Evolutionary conservation across 2,797 vertebrate genomes (phyloP), one percentile per base, ranked within the genome.

Genomic region (Chaetophractus vellerosus): DNA sequence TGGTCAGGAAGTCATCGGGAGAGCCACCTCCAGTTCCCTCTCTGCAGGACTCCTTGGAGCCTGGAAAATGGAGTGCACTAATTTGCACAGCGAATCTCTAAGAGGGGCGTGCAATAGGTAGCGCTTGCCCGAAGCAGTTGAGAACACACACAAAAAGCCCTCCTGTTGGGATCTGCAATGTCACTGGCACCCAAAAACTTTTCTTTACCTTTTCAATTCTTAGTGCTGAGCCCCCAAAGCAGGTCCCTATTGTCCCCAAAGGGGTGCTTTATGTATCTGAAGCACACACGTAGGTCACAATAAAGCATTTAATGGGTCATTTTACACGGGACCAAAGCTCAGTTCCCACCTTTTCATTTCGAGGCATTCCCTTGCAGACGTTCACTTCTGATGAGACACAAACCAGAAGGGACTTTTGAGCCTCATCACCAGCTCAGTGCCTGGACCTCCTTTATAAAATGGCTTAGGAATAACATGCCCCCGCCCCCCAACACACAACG

Each of bases 401-500:
- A 74, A 24, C 66, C 66, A 33, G 84, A 33, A 52, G 69, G 59
- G 59, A 45, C 55, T 57, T 78, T 28, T 23, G 68, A 87, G 76
- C 45, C 66, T 75, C 87, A 7, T 80, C 50, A 28, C 33, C 36
- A 4, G 33, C 38, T 83, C 45, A 6, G 26, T 57, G 68, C 76
- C 69, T 80, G 63, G 61, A 31, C 33, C 45, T 88, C 55, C 28
- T 86, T 59, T 91, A 64, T 91, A 57, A 91, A 87, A 71, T 31
- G 89, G 85, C 87, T 97, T 52, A 93, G 82, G 45, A 93, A 81
- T 80, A 90, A 85, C 84, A 75, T 2, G 84, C 57, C 52, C 75
- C n/a, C 41, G 2, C 16, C 33, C 38, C 59, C 75, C 33, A 14
- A 21, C 74, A 45, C 79, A 61, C 28, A 90, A 0, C 64, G 85